Conservation (phyloP, 2,888 invertebrate species). For the Saturnia pavonia region DNA sequence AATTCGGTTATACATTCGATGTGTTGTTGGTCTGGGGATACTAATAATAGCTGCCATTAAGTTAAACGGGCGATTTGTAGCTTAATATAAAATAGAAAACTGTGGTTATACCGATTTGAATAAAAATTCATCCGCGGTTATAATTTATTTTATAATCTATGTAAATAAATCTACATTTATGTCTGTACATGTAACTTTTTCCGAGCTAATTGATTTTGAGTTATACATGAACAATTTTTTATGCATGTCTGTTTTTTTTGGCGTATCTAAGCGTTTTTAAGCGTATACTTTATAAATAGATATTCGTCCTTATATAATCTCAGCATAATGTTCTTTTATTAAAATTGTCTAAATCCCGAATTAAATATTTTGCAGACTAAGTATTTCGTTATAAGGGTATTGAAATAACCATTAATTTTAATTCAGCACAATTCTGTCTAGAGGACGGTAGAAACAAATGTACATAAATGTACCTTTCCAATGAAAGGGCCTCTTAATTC, state of each 20-base stretch:
- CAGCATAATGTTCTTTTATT: not conserved
- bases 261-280: no score
- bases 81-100: not conserved
- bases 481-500: conserved; percentile 45
- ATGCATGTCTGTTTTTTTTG: no score
- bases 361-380: not conserved
- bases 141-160: not conserved
- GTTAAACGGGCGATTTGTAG: not conserved
- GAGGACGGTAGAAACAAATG: conserved; percentile 36
- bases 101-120: not conserved
- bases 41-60: not conserved
- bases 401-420: conserved; percentile 19
- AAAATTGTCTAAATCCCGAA: not conserved
- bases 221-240: no score
- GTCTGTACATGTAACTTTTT: no score
- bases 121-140: not conserved
- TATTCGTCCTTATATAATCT: not conserved
- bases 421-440: conserved; percentile 17
- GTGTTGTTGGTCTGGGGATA: conserved; percentile 2
- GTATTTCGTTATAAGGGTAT: conserved; percentile 12
- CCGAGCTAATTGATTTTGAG: no score
- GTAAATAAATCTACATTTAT: no score
- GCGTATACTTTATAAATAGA: not conserved
- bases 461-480: conserved; percentile 47
- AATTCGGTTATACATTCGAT: conserved; percentile 30